Base-by-base conservation (phyloP, 2,888 invertebrate genomes). In the Cephus rjabovi region DNA sequence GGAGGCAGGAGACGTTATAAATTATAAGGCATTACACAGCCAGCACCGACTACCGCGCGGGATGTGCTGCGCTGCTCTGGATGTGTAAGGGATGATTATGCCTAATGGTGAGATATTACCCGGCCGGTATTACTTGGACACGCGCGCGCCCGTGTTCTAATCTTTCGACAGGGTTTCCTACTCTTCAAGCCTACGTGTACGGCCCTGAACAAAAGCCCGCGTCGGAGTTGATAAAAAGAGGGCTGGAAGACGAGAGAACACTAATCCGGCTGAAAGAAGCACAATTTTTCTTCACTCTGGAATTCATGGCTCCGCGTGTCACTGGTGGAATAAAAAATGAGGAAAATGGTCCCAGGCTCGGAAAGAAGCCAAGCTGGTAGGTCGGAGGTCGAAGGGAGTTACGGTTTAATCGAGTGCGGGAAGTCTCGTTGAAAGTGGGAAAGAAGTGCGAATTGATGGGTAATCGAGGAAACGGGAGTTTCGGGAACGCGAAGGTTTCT, bases 31-130 rank as follows among this genome's bases (percentile, higher is more conserved):
- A 91, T 91, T 90, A 91, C 87, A 15, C 80, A 82, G 81, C 81
- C 79, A 78, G 81, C 81, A 78, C 85, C 84, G 86, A 86, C 87
- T 86, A 82, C 82, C 77, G 84, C 86, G 86, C 83, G 75, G 82
- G 79, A 78, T 79, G 81, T 80, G 86, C 85, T 86, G 86, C 86
- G 83, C 40, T 15, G 40, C 40, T 15, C 86, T 70, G 90, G 89
- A 89, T 90, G 91, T 91, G 89, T 86, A 89, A 88, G 90, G 91
- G 90, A 91, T 91, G 91, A 91, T 91, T 91, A 91, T 91, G 89
- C 90, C 90, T 91, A 91, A 91, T 91, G 91, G 91, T 91, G 91
- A 91, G 90, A 91, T 91, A 91, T 91, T 90, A 90, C 90, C 90
- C 86, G 85, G 86, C 88, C 86, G 87, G 90, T 87, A 89, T 91